Percentiles rank a stretch among this genome's conserved stretches.
These are phyloP conservation scores for Harpalus rufipes DNA, from an alignment of 2,888 invertebrate species.

Conservation along the genomic window DNA sequence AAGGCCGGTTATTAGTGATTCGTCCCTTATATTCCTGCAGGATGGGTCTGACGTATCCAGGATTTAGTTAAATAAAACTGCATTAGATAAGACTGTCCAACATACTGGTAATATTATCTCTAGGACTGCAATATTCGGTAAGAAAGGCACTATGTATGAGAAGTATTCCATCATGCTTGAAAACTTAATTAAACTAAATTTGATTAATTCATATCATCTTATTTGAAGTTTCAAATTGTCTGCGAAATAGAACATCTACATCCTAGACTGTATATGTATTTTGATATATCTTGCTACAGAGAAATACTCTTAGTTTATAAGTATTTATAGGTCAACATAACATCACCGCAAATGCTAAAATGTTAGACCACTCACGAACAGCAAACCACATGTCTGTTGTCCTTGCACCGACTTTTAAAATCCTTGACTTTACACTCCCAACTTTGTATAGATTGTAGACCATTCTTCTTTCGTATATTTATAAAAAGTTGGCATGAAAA, in stretches of 20 bases:
- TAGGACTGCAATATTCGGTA: too few species aligned
- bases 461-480: conserved; percentile 17
- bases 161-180: background rate
- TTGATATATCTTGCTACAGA: background rate
- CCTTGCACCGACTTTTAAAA: conserved; percentile 15
- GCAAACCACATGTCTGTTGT: background rate
- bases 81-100: too few species aligned
- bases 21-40: too few species aligned
- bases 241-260: background rate
- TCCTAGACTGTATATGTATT: background rate
- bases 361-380: background rate
- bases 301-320: background rate
- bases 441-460: background rate
- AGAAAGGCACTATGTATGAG: too few species aligned
- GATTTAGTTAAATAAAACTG: too few species aligned
- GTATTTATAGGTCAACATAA: conserved; percentile 26
- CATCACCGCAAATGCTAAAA: conserved; percentile 5
- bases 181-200: background rate
- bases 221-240: conserved; percentile 14
- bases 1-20: too few species aligned
- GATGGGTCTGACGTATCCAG: too few species aligned
- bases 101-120: too few species aligned
- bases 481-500: conserved; percentile 19
- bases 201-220: conserved; percentile 10
- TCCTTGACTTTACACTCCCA: conserved; percentile 29